Conservation (phyloP, 2,113 vertebrate species). For the Scalopus aquaticus region DNA sequence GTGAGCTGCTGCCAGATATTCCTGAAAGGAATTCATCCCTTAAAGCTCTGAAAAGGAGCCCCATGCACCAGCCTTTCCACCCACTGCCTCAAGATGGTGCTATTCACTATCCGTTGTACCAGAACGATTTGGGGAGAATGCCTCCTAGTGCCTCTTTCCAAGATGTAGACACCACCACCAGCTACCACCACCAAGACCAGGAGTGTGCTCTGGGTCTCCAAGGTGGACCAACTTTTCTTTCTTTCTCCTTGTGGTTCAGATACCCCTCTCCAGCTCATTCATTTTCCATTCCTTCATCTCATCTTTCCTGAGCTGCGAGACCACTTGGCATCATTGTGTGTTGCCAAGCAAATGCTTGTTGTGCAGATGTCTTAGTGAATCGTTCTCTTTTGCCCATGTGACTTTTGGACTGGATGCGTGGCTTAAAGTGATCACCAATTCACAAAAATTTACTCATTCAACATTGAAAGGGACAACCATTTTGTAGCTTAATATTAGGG, state of each 20-base stretch:
- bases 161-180: slow-evolving; percentile 89
- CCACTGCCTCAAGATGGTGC: slow-evolving; percentile 88
- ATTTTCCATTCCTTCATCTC: slow-evolving; percentile 67
- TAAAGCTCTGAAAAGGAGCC: slow-evolving; percentile 85
- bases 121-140: slow-evolving; percentile 88
- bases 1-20: slow-evolving; percentile 96
- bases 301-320: not conserved
- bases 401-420: not conserved
- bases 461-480: not conserved
- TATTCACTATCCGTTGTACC: slow-evolving; percentile 84
- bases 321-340: not conserved
- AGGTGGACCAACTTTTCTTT: slow-evolving; percentile 91
- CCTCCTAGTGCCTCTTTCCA: slow-evolving; percentile 94
- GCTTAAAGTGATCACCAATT: slow-evolving; percentile 49
- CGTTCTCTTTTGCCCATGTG: not conserved
- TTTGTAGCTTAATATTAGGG: not conserved
- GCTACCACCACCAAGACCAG: slow-evolving; percentile 90
- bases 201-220: slow-evolving; percentile 90
- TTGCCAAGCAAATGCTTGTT: not conserved
- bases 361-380: not conserved
- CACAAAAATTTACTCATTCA: slow-evolving; percentile 59
- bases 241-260: slow-evolving; percentile 72
- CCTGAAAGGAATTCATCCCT: slow-evolving; percentile 97
- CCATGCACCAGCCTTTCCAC: slow-evolving; percentile 87
- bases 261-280: slow-evolving; percentile 70